Evolutionary conservation across 2,888 invertebrate species (phyloP), one percentile per base, ranked within the genome.

Genomic region (Pteria penguin): DNA sequence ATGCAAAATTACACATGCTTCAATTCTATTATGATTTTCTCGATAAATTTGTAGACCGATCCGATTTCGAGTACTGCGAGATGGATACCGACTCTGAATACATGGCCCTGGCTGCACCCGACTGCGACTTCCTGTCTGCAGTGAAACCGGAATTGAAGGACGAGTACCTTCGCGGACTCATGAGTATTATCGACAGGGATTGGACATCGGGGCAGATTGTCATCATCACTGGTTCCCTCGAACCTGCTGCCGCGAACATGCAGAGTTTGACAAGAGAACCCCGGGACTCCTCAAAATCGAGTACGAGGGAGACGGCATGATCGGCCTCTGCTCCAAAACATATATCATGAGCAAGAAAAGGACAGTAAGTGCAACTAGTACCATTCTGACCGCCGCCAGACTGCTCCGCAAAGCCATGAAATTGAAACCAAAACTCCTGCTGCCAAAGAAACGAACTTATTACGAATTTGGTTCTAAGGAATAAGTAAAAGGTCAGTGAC

Each of bases 61-160:
- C 67, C 0, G 66, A 76, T 52, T 83, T 80, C 57, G 78, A 82
- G 52, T 78, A 77, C 24, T 78, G 77, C 63, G 70, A 81, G 60
- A 81, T 83, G 78, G 84, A 84, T 61, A 86, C 84, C 2, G 82
- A 79, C 55, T 65, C 65, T 31, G 80, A 80, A 8, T 83, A 83
- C 68, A 78, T 81, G 77, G 79, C 80, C 36, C 72, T 81, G 22
- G 68, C 77, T 11, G 70, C 72, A 1, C 58, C 70, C 4, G n/a
- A n/a, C n/a, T n/a, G n/a, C n/a, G 14, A 63, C 26, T 31, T 78
- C 4, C 52, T 66, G 2, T 67, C 72, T 11, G 75, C 77, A 26
- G 73, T 80, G 32, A 77, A 79, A 67, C 67, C 61, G 2, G 27
- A 32, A 27, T 61, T 73, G 72, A 36, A 8, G 14, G 22, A 18